phyloP scores from a whole-genome alignment of 1,140 invertebrate genomes.

The Anoplolepis gracilipes region DNA sequence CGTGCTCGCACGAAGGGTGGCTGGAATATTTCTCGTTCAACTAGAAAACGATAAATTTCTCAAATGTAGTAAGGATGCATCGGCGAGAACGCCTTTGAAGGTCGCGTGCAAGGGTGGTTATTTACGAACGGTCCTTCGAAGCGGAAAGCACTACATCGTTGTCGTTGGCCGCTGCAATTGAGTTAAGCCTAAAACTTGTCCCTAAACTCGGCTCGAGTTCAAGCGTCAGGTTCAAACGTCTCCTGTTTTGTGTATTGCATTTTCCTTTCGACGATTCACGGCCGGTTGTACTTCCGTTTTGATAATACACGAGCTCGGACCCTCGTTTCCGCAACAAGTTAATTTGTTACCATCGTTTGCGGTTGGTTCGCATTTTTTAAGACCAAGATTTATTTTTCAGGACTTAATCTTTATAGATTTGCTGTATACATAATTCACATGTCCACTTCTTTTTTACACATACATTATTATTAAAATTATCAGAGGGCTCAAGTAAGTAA shows the following conservation, averaged over 20 bases:
- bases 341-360: constrained; percentile 28
- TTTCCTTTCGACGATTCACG: constrained; percentile 69
- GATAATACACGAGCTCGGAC: constrained; percentile 45
- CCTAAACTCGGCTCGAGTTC: constrained; percentile 46
- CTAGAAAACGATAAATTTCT: constrained; percentile 74
- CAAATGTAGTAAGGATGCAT: constrained; percentile 40
- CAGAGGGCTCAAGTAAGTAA: background rate
- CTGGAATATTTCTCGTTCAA: constrained; percentile 71
- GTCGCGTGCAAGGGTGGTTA: constrained; percentile 66
- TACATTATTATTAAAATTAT: background rate
- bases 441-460: background rate
- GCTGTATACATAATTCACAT: background rate
- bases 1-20: constrained; percentile 32
- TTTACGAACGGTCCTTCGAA: constrained; percentile 64
- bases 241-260: constrained; percentile 60
- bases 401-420: background rate
- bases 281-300: constrained; percentile 57
- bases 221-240: constrained; percentile 71
- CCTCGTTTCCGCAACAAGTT: constrained; percentile 45
- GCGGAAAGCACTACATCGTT: constrained; percentile 68
- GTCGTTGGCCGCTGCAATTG: constrained; percentile 71
- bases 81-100: constrained; percentile 36
- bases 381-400: background rate
- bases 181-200: constrained; percentile 72
- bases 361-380: background rate